Base-by-base conservation (phyloP, 2,888 invertebrate species). In the Drosophila putrida region DNA sequence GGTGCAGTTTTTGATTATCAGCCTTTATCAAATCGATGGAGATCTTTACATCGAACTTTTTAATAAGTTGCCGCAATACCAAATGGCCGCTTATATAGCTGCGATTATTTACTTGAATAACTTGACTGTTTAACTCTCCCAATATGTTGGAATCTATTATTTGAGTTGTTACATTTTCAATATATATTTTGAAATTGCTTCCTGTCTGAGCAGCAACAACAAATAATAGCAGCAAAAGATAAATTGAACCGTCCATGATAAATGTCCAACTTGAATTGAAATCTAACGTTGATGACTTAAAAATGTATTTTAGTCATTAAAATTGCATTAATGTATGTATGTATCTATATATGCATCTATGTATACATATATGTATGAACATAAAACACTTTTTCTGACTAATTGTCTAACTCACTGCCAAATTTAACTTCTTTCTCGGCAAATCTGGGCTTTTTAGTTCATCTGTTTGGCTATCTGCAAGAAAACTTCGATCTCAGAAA, bases 71-170 rank as follows among this genome's bases (percentile, higher is more conserved):
- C 10, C 20, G 27, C 20, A 58, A 10, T 20, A 39, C 38, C 4
- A 46, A 13, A 6, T 39, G n/a, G 10, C 39, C 39, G 31, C 31
- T 49, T 11, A 59, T 31, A 39, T 11, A 39, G 25, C 49, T 59
- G 25, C 49, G 49, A 60, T 60, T 60, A 6, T 53, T 60, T 15
- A 27, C 4, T 44, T 51, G 43, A 13, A 11, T 10, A 3, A 60
- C 13, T 0, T 9, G 5, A 15, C 11, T 10, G 4, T 4, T 15
- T 2, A 53, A 5, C 6, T 27, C 35, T 27, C 35, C 6, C 9
- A 60, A 11, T 0, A 43, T 1, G 6, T 51, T 28, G 1, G 11
- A 1, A 60, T 51, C 15, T 11, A 10, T 8, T 6, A 13, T 51
- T 9, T 35, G 27, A 0, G 43, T 0, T 4, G n/a, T n/a, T 1